Base-by-base conservation (phyloP, 2,113 vertebrate species). In the Probosciger aterrimus region DNA sequence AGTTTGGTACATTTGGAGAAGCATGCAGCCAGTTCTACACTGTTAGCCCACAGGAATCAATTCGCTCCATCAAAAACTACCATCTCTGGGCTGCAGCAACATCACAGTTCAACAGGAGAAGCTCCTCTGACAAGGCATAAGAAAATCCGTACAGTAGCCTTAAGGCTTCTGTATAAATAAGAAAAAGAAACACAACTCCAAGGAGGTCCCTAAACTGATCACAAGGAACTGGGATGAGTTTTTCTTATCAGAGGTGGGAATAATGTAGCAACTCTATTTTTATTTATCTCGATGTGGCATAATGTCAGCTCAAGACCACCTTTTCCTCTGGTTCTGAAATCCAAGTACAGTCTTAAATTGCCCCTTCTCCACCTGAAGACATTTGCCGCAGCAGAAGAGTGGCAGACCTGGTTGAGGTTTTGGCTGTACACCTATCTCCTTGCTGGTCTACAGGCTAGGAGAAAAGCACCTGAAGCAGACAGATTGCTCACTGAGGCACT, bases 41-140 rank as follows among this genome's bases (percentile, higher is more conserved):
- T 28, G 35, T 0, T 1, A 65, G 11, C 23, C 24, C 57, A 55
- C 9, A 35, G 35, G 55, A 79, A 87, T 68, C 53, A 20, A 47
- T 64, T 59, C 8, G 6, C 14, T 25, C 41, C 41, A 74, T 14
- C 25, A 27, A 52, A 46, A 20, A 49, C 6, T 6, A 64, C 24
- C 28, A 69, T 24, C 33, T 35, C 37, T 3, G 4, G 14, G 37
- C 47, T 69, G 62, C n/a, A 4, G 2, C 0, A 1, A 18, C 30
- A 63, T 3, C 52, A 57, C 27, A 76, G 44, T 43, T 60, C 50
- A 88, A 80, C 0, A 2, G 24, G 18, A 80, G 10, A 69, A 5
- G n/a, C 31, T 85, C 8, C 43, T 74, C 31, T 55, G 46, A 73
- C 1, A 10, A 65, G 17, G 39, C 33, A 8, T 10, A 30, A 30